phyloP scores from a whole-genome alignment of 2,888 invertebrate genomes.

The Lottia scabra region DNA sequence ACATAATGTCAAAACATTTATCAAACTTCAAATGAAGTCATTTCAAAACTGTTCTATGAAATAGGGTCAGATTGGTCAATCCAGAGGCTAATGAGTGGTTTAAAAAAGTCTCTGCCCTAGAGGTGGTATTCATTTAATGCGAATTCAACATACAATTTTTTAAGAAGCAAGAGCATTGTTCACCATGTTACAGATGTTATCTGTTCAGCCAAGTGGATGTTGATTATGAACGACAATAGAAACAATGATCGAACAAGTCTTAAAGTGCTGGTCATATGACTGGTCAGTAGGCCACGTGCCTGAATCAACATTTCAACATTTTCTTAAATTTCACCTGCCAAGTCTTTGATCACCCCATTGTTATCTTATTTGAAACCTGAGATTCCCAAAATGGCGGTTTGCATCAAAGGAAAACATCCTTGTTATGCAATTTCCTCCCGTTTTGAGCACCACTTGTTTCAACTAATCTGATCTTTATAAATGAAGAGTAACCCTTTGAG shows the following conservation, averaged over 20 bases:
- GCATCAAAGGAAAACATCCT: neutral
- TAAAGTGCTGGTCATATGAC: neutral
- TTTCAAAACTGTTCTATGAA: too few species aligned
- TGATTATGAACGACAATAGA: neutral
- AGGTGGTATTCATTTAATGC: too few species aligned
- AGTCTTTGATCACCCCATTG: neutral
- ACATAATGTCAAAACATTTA: too few species aligned
- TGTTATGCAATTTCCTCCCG: neutral
- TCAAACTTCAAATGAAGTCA: too few species aligned
- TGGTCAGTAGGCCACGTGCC: neutral
- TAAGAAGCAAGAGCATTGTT: too few species aligned
- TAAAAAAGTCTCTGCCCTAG: too few species aligned
- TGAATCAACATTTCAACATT: slow-evolving; percentile 4
- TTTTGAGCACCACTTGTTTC: neutral
- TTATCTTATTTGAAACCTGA: too few species aligned
- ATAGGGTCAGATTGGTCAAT: too few species aligned
- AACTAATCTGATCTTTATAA: too few species aligned
- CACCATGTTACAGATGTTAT: neutral
- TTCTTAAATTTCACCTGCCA: neutral
- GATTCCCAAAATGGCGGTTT: neutral
- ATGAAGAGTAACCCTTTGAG: neutral
- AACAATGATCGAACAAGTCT: neutral
- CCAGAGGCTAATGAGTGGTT: too few species aligned
- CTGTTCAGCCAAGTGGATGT: neutral
- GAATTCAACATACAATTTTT: too few species aligned